Percentiles rank a stretch among this genome's conserved stretches.
phyloP scores from a whole-genome alignment of 1,140 invertebrate genomes.

The Bombus pascuorum region DNA sequence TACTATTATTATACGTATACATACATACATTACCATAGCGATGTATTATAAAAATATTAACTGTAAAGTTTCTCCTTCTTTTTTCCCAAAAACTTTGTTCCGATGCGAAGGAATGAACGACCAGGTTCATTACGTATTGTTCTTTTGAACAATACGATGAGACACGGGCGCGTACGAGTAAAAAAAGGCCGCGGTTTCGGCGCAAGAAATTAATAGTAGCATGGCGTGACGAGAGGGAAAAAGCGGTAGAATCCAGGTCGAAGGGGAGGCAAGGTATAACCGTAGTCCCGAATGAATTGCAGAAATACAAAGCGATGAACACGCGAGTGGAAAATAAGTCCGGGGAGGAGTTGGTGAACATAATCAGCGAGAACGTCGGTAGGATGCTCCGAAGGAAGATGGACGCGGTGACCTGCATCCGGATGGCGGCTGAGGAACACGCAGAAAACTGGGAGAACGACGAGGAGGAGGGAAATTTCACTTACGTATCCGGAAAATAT shows the following conservation, averaged over 20 bases:
- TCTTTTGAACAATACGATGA: background rate
- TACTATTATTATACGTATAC: background rate
- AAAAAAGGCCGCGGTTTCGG: slow-evolving; percentile 12
- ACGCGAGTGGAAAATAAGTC: slow-evolving; percentile 89
- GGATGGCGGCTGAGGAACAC: slow-evolving; percentile 86
- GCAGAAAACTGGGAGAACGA: slow-evolving; percentile 84
- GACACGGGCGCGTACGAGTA: background rate
- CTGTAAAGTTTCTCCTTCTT: background rate
- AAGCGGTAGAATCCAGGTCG: slow-evolving; percentile 19
- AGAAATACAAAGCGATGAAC: slow-evolving; percentile 90
- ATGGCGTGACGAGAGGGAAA: background rate
- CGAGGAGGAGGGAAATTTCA: slow-evolving; percentile 74
- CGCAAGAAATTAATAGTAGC: slow-evolving; percentile 32
- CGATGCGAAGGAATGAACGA: background rate
- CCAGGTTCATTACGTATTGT: background rate
- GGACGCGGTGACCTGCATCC: slow-evolving; percentile 91
- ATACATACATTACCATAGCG: no score
- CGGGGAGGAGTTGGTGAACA: slow-evolving; percentile 87
- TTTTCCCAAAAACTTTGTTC: background rate
- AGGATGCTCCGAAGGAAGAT: slow-evolving; percentile 92
- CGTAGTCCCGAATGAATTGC: slow-evolving; percentile 64
- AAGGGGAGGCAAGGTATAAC: background rate
- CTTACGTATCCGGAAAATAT: slow-evolving; percentile 89
- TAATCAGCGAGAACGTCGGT: slow-evolving; percentile 89
- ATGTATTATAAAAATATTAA: background rate